These are phyloP conservation scores for Botia kubotai DNA, from an alignment of 2,797 vertebrate genomes.

Conservation along the genomic window DNA sequence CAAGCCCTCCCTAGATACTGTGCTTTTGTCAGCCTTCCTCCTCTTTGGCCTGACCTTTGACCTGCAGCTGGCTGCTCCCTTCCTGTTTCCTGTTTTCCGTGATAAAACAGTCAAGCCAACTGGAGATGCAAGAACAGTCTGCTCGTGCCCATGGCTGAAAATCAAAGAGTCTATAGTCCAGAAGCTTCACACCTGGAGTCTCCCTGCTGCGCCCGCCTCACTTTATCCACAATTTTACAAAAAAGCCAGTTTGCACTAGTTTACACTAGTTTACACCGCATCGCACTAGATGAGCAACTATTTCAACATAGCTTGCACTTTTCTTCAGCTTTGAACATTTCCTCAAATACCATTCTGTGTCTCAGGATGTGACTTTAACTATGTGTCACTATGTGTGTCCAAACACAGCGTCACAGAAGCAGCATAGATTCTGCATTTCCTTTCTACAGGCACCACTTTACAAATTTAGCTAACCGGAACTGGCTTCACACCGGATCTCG, in stretches of 20 bases:
- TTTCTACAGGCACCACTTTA: conserved; percentile 69
- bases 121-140: conserved; percentile 17
- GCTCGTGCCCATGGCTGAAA: conserved; percentile 27
- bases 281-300: not conserved
- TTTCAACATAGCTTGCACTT: conserved; percentile 27
- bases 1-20: conserved; percentile 65
- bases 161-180: conserved; percentile 42
- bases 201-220: not conserved
- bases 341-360: not conserved
- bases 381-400: not conserved
- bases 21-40: conserved; percentile 61
- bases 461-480: conserved; percentile 80
- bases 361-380: conserved; percentile 15
- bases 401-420: not conserved
- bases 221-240: not conserved
- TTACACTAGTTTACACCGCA: not conserved
- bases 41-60: conserved; percentile 76
- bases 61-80: conserved; percentile 78
- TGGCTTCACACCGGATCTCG: conserved; percentile 76
- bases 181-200: conserved; percentile 27
- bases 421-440: conserved; percentile 53
- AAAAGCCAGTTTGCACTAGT: conserved; percentile 1
- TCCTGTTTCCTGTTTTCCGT: conserved; percentile 81
- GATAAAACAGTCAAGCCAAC: conserved; percentile 69
- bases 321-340: conserved; percentile 24